These are phyloP conservation scores for Crotalus tigris DNA, from an alignment of 2,113 vertebrate genomes.

Conservation along the genomic window DNA sequence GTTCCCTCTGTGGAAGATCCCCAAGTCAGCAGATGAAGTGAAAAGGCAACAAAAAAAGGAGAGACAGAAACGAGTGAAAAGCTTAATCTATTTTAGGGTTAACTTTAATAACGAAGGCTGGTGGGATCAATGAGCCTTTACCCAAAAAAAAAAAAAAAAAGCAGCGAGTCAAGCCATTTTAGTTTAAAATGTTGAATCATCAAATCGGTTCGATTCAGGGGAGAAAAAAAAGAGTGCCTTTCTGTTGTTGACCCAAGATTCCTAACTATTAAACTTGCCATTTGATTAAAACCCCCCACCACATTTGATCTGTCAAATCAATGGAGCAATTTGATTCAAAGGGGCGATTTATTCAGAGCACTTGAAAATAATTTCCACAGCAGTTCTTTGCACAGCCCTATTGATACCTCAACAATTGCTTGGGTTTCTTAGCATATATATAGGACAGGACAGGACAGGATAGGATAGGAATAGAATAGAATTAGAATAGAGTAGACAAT, in stretches of 20 bases:
- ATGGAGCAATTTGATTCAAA: neutral
- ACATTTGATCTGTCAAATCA: neutral
- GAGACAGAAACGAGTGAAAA: neutral
- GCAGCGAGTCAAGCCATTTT: too few relatives aligned
- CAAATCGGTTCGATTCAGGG: too few relatives aligned
- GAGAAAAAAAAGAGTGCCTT: too few relatives aligned
- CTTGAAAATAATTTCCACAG: too few relatives aligned
- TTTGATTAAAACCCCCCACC: neutral
- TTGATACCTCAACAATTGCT: neutral
- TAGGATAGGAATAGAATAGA: too few relatives aligned
- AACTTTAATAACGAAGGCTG: neutral
- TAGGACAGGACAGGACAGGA: too few relatives aligned
- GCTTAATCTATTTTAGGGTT: neutral
- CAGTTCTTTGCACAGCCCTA: neutral
- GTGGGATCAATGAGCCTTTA: neutral
- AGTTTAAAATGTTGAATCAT: too few relatives aligned
- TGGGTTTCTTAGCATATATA: neutral
- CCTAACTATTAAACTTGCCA: neutral
- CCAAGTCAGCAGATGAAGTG: neutral
- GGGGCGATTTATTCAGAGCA: neutral
- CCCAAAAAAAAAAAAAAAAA: too few relatives aligned
- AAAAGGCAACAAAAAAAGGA: neutral
- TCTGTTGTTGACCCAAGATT: too few relatives aligned
- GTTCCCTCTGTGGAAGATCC: too few relatives aligned
- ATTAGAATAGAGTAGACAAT: too few relatives aligned